These are phyloP conservation scores for Enteromius treurensis DNA, from an alignment of 2,797 vertebrate species.

Conservation along the genomic window DNA sequence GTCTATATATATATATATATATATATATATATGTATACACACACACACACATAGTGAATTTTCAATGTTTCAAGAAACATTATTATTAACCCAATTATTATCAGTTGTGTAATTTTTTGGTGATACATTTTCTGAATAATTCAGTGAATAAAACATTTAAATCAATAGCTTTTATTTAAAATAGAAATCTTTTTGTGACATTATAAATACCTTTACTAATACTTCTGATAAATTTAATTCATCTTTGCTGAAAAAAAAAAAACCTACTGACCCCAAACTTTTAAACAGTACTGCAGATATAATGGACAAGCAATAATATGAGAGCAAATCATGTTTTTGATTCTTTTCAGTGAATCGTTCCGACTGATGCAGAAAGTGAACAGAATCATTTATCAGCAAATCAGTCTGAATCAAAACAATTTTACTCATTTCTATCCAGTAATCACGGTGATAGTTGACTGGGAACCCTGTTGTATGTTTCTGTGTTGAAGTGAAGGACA, in stretches of 20 bases:
- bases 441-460: not conserved
- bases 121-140: not conserved
- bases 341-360: not conserved
- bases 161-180: not conserved
- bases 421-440: not conserved
- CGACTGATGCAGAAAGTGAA: not conserved
- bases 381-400: not conserved
- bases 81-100: not conserved
- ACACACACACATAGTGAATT: not conserved
- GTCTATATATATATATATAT: too few relatives aligned
- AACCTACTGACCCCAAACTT: not conserved
- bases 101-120: not conserved
- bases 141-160: not conserved
- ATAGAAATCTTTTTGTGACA: not conserved
- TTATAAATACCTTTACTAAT: too few relatives aligned
- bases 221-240: not conserved
- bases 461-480: not conserved
- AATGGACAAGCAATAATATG: too few relatives aligned
- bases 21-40: too few relatives aligned
- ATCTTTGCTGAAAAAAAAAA: not conserved
- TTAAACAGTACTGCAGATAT: not conserved
- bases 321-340: not conserved
- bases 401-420: not conserved
- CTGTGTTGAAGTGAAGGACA: not conserved
- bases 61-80: not conserved